Evolutionary conservation across 2,888 invertebrate genomes (phyloP).

Genomic region (Metalampra italica): DNA sequence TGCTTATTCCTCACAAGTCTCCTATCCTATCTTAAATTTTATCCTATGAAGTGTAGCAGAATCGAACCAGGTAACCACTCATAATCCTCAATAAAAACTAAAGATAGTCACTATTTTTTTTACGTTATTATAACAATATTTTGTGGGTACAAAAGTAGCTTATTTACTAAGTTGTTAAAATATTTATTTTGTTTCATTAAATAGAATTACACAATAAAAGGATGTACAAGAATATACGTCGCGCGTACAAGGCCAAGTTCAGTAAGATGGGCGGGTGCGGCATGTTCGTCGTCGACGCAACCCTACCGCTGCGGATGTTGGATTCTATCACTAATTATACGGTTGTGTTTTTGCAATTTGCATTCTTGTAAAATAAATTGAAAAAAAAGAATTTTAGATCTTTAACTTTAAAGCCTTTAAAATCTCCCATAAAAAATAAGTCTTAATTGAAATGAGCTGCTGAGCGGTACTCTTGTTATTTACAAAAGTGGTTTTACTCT

Average conservation of each 20-base stretch:
- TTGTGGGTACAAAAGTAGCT: no score
- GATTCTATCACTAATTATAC: slow-evolving; percentile 17
- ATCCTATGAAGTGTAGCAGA: no score
- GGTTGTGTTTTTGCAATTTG: slow-evolving; percentile 23
- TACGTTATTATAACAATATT: no score
- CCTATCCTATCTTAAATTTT: no score
- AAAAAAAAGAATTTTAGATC: background rate
- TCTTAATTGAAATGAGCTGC: background rate
- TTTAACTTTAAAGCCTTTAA: background rate
- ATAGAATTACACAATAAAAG: slow-evolving; percentile 7
- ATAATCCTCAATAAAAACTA: no score
- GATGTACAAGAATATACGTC: slow-evolving; percentile 14
- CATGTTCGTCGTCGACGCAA: slow-evolving; percentile 16
- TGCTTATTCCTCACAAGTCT: no score
- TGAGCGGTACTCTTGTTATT: no score
- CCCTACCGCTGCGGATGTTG: slow-evolving; percentile 14
- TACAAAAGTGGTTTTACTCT: no score
- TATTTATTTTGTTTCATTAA: background rate
- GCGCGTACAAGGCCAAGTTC: slow-evolving; percentile 5
- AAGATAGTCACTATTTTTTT: no score
- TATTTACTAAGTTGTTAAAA: no score
- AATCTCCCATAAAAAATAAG: no score
- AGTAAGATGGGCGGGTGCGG: slow-evolving; percentile 10
- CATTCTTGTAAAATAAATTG: slow-evolving; percentile 6
- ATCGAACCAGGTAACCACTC: no score